These are phyloP conservation scores for Heliconius hortense DNA, from an alignment of 2,888 invertebrate genomes.

Conservation along the genomic window DNA sequence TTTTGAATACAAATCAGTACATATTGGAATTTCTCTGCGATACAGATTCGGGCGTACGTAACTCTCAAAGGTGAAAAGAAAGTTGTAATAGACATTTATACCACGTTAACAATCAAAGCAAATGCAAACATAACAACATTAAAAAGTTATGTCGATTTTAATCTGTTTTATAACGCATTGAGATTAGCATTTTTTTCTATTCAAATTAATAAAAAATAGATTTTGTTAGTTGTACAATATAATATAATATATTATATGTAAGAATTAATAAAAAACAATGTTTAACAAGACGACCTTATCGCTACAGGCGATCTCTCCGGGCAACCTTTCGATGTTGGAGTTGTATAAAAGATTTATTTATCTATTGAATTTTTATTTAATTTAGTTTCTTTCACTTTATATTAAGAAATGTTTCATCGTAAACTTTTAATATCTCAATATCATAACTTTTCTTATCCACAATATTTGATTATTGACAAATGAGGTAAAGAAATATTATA, in stretches of 20 bases:
- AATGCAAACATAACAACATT: slow-evolving; percentile 38
- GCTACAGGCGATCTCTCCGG: not conserved
- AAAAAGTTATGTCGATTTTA: slow-evolving; percentile 29
- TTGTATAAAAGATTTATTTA: not conserved
- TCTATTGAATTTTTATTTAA: no score
- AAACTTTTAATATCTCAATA: not conserved
- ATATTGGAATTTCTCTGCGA: slow-evolving; percentile 68
- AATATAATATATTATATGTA: not conserved
- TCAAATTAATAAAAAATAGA: not conserved
- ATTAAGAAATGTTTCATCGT: no score
- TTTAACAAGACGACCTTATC: not conserved
- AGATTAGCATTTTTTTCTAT: not conserved
- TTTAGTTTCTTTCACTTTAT: no score
- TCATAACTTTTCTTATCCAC: not conserved
- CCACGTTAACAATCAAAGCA: slow-evolving; percentile 42
- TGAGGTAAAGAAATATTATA: not conserved
- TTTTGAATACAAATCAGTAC: slow-evolving; percentile 70
- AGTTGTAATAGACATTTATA: slow-evolving; percentile 54
- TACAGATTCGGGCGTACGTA: slow-evolving; percentile 64
- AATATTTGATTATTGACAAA: not conserved
- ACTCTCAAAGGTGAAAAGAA: slow-evolving; percentile 66
- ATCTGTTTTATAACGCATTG: slow-evolving; percentile 1
- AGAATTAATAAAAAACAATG: not conserved
- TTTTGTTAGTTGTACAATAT: not conserved
- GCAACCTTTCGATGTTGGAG: not conserved